Evolutionary conservation across 2,797 vertebrate species (phyloP), one percentile per base, ranked within the genome.

Genomic region (Nannoperca obscura): DNA sequence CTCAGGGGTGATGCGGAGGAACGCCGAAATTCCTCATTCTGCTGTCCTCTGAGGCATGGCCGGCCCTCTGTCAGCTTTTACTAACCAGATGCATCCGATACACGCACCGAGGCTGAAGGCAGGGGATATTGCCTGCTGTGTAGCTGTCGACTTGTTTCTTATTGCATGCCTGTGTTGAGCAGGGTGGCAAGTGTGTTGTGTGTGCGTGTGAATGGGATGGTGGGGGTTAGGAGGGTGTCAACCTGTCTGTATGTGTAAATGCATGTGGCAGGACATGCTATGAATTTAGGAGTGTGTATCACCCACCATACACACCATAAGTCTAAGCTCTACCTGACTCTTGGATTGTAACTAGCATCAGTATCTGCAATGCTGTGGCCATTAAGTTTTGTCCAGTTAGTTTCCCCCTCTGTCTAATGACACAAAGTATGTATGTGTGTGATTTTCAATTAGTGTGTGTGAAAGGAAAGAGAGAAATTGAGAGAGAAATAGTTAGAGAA

Each of bases 11-110:
- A 94, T 91, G 88, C 81, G 85, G 83, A 90, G 90, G 92, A 95
- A 93, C 87, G 86, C 87, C 59, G 82, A 91, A 92, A 94, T 94
- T 95, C 92, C 95, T 95, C 95, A 93, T 95, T 93, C 93, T 92
- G 89, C 89, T 92, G 90, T 94, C 94, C 93, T 95, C 90, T 95
- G 94, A 95, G 95, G 94, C 95, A 92, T 95, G 93, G 93, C 93
- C 91, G 80, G 89, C 91, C 93, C 92, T 94, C 92, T 95, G 95
- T 95, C 95, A 95, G 92, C 92, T 94, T 93, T 91, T 94, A 91
- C 95, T 95, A 95, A 94, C 91, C 92, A 92, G 93, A 95, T 94
- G 91, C 93, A 93, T 95, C 93, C 91, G 87, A 91, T 91, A 88
- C 84, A 80, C 80, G 91, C 89, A 58, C 70, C 59, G 64, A 72